phyloP scores from a whole-genome alignment of 2,888 invertebrate species.

The Gortyna flavago region DNA sequence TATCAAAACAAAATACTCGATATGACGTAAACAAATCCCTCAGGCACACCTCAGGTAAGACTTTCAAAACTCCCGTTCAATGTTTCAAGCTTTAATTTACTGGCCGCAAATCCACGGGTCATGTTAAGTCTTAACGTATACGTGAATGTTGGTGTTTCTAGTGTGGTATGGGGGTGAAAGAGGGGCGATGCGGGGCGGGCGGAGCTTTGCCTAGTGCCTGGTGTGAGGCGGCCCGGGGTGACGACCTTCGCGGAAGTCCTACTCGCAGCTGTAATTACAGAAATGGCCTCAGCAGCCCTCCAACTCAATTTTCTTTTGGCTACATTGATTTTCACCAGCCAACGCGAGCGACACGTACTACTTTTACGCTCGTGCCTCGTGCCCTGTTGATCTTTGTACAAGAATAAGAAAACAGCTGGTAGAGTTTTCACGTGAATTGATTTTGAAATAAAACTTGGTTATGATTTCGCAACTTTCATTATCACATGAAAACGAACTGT shows the following conservation, averaged over 20 bases:
- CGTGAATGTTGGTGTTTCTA: constrained; percentile 54
- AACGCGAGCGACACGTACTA: constrained; percentile 45
- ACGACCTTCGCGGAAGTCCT: constrained; percentile 80
- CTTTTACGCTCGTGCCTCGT: constrained; percentile 41
- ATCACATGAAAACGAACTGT: neutral
- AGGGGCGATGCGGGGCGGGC: constrained; percentile 32
- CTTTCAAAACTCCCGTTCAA: constrained; percentile 40
- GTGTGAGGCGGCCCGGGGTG: constrained; percentile 61
- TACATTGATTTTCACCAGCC: constrained; percentile 67
- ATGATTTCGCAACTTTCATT: constrained; percentile 16
- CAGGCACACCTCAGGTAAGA: constrained; percentile 9
- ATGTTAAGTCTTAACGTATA: constrained; percentile 39
- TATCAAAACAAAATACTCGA: neutral
- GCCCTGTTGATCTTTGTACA: constrained; percentile 50
- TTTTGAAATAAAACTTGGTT: constrained; percentile 4
- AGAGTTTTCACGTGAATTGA: neutral
- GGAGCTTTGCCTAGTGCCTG: constrained; percentile 22
- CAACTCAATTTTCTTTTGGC: constrained; percentile 72
- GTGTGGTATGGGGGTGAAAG: constrained; percentile 50
- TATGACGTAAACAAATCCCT: constrained; percentile 26
- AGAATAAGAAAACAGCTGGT: constrained; percentile 50
- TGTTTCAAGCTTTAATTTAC: constrained; percentile 41
- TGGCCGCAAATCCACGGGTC: constrained; percentile 44
- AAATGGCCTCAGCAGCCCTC: constrained; percentile 71
- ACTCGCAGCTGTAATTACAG: constrained; percentile 76